Evolutionary conservation across 2,888 invertebrate genomes (phyloP).

Genomic region (Electrophaes corylata): DNA sequence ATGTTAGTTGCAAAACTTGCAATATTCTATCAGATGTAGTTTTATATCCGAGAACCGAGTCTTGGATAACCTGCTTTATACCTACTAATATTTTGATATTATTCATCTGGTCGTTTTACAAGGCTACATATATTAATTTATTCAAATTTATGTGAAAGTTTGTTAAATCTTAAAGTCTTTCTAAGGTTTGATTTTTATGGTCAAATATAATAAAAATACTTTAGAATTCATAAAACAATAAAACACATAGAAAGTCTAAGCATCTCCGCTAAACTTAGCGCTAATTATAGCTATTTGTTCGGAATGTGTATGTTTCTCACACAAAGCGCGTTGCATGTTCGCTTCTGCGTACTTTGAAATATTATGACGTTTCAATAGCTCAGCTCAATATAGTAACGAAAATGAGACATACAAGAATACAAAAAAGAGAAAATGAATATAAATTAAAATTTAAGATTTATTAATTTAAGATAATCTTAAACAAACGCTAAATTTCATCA

Average conservation of each 20-base stretch:
- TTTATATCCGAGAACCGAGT: background rate
- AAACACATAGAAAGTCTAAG: conserved; percentile 36
- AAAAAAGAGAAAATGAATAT: background rate
- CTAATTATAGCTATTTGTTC: conserved; percentile 28
- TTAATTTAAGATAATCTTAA: no score
- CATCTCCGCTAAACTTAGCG: conserved; percentile 18
- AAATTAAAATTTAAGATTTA: no score
- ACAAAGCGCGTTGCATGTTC: conserved; percentile 14
- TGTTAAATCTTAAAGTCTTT: no score
- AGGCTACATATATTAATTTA: no score
- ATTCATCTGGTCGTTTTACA: no score
- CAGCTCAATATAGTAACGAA: background rate
- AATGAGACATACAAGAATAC: background rate
- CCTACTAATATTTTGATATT: no score
- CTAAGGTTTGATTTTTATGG: no score
- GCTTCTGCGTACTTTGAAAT: conserved; percentile 9
- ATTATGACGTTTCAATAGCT: conserved; percentile 20
- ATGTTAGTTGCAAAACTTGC: conserved; percentile 1
- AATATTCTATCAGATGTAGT: conserved; percentile 1
- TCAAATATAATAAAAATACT: background rate
- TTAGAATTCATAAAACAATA: background rate
- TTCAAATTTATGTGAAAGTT: no score
- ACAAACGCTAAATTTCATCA: no score
- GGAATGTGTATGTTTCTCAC: conserved; percentile 30
- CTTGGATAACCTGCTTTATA: no score